These are phyloP conservation scores for Apaloderma vittatum DNA, from an alignment of 2,113 vertebrate species.

Conservation along the genomic window DNA sequence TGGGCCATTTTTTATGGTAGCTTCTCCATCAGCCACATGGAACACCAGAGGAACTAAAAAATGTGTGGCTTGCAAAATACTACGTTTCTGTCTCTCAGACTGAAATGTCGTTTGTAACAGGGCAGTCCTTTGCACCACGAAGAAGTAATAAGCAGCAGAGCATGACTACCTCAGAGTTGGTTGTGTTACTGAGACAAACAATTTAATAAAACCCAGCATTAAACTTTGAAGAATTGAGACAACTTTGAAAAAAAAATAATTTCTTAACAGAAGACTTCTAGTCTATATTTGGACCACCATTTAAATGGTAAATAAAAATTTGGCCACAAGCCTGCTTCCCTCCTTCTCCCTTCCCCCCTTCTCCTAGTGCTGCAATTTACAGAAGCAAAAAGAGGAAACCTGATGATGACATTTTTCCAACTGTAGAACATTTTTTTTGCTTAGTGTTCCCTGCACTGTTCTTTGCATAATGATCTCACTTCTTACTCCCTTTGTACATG, in stretches of 20 bases:
- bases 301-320: not conserved
- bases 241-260: not conserved
- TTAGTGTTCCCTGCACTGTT: not conserved
- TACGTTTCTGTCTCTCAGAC: conserved; percentile 1
- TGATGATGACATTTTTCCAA: conserved; percentile 14
- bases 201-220: conserved; percentile 24
- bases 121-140: not conserved
- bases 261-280: conserved; percentile 37
- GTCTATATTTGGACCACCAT: conserved; percentile 7
- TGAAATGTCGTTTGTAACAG: conserved; percentile 5
- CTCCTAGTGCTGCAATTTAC: not conserved
- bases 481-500: not conserved
- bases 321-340: not conserved
- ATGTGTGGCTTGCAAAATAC: not conserved
- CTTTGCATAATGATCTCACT: not conserved
- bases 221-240: conserved; percentile 39
- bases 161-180: conserved; percentile 7
- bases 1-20: conserved; percentile 12
- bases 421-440: conserved; percentile 22
- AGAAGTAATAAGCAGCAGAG: not conserved
- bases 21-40: not conserved
- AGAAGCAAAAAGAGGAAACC: conserved; percentile 34
- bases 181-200: conserved; percentile 2
- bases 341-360: conserved; percentile 3
- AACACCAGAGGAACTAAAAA: conserved; percentile 22